Conservation (phyloP, 2,113 vertebrate genomes). For the Nyctereutes procyonoides region DNA sequence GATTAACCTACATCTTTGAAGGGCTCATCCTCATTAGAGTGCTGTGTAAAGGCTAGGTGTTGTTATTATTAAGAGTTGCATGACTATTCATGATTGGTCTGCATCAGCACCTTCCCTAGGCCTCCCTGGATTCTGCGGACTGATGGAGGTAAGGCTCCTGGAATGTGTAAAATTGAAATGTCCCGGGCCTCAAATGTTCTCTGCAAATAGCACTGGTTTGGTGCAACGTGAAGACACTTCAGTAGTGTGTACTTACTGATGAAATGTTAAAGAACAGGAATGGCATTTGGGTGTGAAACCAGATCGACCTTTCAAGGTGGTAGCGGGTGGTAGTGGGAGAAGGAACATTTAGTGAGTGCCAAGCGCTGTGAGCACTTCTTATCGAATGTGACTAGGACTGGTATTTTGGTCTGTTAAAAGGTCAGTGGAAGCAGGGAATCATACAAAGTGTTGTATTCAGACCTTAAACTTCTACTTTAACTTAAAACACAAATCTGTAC, state of each 20-base stretch:
- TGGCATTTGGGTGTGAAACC: conserved; percentile 65
- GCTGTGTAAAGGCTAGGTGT: neutral
- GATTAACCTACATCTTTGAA: neutral
- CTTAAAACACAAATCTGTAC: neutral
- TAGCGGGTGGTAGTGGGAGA: neutral
- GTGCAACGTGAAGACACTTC: neutral
- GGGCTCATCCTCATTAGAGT: neutral
- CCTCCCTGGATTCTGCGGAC: neutral
- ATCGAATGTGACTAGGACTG: neutral
- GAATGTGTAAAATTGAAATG: neutral
- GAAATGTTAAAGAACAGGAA: conserved; percentile 63
- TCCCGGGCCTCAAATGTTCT: neutral
- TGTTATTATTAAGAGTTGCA: neutral
- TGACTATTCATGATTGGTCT: neutral
- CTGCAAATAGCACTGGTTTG: conserved; percentile 43
- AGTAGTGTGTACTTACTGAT: neutral
- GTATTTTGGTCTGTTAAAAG: neutral
- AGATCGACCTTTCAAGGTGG: conserved; percentile 6
- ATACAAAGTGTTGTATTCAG: neutral
- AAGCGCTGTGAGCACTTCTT: neutral
- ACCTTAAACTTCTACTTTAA: neutral
- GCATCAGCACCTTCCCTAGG: neutral
- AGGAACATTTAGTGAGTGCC: conserved; percentile 44
- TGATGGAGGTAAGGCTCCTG: neutral
- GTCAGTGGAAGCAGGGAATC: neutral